These are phyloP conservation scores for Dusona sp. DNA, from an alignment of 2,888 invertebrate species.

Conservation along the genomic window DNA sequence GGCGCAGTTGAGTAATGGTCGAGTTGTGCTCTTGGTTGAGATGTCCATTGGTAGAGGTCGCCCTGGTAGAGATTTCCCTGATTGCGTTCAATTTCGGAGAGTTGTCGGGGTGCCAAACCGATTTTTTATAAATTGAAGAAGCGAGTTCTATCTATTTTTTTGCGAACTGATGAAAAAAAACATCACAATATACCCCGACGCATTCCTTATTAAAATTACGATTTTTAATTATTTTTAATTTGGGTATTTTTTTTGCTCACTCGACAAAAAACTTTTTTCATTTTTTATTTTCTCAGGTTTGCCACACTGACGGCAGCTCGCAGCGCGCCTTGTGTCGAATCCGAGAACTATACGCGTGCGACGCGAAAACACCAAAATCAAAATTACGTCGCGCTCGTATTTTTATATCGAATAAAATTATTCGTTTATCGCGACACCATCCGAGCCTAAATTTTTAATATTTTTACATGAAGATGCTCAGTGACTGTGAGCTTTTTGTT, in stretches of 20 bases:
- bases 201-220: neutral
- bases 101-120: too few species aligned
- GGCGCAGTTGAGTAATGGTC: too few species aligned
- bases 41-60: too few species aligned
- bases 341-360: constrained; percentile 39
- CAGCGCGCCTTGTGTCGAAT: constrained; percentile 7
- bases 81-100: too few species aligned
- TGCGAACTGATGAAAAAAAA: neutral
- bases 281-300: constrained; percentile 36
- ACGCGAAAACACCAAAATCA: constrained; percentile 67
- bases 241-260: too few species aligned
- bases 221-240: neutral
- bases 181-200: neutral
- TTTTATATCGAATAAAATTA: constrained; percentile 37
- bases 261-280: neutral
- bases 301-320: constrained; percentile 24
- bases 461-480: constrained; percentile 72
- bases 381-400: constrained; percentile 58
- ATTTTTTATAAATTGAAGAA: neutral
- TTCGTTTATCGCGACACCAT: constrained; percentile 51
- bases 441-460: constrained; percentile 9
- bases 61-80: too few species aligned
- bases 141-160: neutral
- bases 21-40: too few species aligned
- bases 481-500: constrained; percentile 78